Base-by-base conservation (phyloP, 2,888 invertebrate genomes). In the Subacronicta megacephala region DNA sequence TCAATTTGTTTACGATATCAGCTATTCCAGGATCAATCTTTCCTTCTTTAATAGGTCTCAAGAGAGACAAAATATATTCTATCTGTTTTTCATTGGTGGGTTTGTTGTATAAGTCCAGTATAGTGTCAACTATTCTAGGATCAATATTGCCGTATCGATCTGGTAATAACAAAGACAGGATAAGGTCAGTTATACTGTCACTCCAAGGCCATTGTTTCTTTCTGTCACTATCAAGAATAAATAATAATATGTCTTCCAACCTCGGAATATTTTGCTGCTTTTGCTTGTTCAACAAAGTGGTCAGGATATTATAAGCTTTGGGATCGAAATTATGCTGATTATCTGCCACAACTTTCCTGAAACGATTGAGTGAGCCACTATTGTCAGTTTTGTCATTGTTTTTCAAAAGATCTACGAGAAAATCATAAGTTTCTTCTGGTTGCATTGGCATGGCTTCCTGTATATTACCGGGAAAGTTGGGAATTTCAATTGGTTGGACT, bases 51-150 rank as follows among this genome's bases (percentile, higher is more conserved):
- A 57, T 41, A 40, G 46, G 18, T 43, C 17, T 62, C n/a, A 72
- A 54, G 9, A 75, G 37, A 33, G 62, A 52, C 4, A 74, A 13
- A 36, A 74, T 54, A 36, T 54, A 18, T 40, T 71, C 45, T 7
- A 56, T 4, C 0, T 59, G 29, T 7, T 52, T 33, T 36, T 49
- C 38, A 40, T 33, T 54, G 4, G 46, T 40, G n/a, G 4, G 61
- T 1, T 18, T 41, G 16, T 41, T 49, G 31, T 37, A 53, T 26
- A 56, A 31, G 20, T 51, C 42, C 16, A 56, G 10, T 45, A 70
- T 51, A 33, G 56, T 40, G 12, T 72, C 55, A 2, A 70, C 17
- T 18, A 47, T 54, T 55, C 43, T 70, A 2, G 43, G 7, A 41
- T 70, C 52, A 23, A 70, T 20, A 17, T 58, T n/a, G 0, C 69